Evolutionary conservation across 1,140 invertebrate genomes (phyloP).

Genomic region (Drosophila burlai): DNA sequence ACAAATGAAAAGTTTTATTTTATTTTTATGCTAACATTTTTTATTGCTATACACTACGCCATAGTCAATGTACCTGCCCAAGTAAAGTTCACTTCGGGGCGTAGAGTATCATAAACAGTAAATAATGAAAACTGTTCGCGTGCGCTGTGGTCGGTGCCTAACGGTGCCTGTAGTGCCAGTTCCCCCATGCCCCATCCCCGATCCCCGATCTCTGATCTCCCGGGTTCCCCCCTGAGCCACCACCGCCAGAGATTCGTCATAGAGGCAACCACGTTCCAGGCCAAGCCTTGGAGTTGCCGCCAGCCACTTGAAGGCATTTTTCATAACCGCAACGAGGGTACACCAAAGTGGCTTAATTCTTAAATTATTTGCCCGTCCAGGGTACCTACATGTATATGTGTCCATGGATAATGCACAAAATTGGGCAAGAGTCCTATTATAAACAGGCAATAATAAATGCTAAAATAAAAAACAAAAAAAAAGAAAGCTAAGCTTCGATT

Average conservation of each 20-base stretch:
- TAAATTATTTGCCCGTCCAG: slow-evolving; percentile 19
- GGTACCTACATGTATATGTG: neutral
- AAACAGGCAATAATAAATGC: neutral
- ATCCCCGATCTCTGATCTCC: neutral
- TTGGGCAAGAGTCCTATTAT: neutral
- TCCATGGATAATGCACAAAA: neutral
- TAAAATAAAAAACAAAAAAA: neutral
- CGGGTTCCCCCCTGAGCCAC: neutral
- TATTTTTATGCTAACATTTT: neutral
- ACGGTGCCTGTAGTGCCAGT: slow-evolving; percentile 68
- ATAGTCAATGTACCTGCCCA: neutral
- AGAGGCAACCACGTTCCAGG: slow-evolving; percentile 61
- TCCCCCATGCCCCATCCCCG: neutral
- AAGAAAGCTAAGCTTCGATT: neutral
- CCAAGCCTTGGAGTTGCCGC: slow-evolving; percentile 62
- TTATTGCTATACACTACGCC: neutral
- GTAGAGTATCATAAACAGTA: slow-evolving; percentile 54
- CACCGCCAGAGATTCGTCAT: slow-evolving; percentile 68
- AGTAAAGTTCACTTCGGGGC: neutral
- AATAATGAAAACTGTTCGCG: slow-evolving; percentile 76
- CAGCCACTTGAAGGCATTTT: slow-evolving; percentile 37
- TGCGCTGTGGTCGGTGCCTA: slow-evolving; percentile 66
- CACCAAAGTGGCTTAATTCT: slow-evolving; percentile 32
- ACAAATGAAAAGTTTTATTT: neutral
- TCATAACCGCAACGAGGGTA: slow-evolving; percentile 41